Evolutionary conservation across 2,797 vertebrate species (phyloP).

Genomic region (Spinus pinus): DNA sequence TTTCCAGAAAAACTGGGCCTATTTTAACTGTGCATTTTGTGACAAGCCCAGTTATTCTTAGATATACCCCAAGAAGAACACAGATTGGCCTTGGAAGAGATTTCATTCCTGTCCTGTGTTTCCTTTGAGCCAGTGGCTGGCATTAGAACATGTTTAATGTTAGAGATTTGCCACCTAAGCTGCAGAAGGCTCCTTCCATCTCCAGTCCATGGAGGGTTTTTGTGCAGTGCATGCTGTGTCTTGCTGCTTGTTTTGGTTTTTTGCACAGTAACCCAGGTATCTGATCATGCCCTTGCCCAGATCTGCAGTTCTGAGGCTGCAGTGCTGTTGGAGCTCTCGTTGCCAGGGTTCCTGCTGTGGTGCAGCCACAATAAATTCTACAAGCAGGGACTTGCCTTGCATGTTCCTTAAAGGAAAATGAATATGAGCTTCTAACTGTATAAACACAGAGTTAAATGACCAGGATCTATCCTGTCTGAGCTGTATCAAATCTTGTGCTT

Average conservation of each 20-base stretch:
- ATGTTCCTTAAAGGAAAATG: neutral
- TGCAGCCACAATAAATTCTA: neutral
- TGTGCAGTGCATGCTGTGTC: neutral
- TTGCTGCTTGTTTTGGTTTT: conserved; percentile 21
- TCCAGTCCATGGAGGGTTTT: neutral
- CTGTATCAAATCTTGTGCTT: neutral
- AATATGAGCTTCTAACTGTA: neutral
- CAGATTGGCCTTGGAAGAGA: neutral
- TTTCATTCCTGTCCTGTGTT: neutral
- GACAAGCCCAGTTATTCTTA: neutral
- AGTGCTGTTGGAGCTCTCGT: neutral
- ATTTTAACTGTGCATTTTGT: neutral
- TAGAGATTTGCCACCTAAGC: neutral
- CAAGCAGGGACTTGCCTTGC: conserved; percentile 23
- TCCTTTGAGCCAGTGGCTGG: neutral
- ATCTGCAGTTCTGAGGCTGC: conserved; percentile 3
- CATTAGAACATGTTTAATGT: neutral
- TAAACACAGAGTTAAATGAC: neutral
- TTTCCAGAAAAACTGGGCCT: neutral
- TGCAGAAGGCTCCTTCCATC: neutral
- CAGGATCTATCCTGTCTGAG: neutral
- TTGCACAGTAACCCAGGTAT: neutral
- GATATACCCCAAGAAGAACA: neutral
- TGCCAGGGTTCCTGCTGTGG: neutral
- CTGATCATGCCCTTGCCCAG: neutral